A percentile compares a stretch with the other conserved stretches of the same genome.
Conservation (phyloP, 2,113 vertebrate genomes). For the Bos indicus region DNA sequence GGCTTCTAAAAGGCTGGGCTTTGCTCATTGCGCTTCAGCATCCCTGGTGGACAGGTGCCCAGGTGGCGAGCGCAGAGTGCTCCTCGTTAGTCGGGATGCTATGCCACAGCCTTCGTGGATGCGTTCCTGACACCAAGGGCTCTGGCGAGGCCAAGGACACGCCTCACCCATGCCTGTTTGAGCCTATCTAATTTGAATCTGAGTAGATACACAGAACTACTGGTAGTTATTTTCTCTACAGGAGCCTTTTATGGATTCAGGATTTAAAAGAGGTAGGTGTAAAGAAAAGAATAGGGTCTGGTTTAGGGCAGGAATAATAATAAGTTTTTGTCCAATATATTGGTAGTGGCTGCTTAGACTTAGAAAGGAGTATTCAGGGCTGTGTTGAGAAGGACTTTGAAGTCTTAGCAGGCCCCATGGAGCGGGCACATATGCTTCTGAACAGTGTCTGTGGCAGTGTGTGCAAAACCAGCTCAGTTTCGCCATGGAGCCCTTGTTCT, state of each 20-base stretch:
- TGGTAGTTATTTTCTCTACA: background rate
- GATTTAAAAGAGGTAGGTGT: background rate
- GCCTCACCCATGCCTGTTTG: background rate
- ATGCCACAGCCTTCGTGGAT: background rate
- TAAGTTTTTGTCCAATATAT: background rate
- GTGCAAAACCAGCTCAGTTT: background rate
- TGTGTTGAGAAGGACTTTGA: background rate
- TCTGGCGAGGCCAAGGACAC: background rate
- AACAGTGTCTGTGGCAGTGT: background rate
- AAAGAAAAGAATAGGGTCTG: background rate
- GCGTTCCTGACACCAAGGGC: background rate
- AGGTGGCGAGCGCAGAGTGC: background rate
- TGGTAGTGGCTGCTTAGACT: background rate
- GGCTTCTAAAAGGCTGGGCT: background rate
- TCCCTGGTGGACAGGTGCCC: background rate
- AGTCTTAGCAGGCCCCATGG: background rate
- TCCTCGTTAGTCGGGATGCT: rapidly evolving
- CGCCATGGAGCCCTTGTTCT: background rate
- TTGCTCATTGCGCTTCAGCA: background rate
- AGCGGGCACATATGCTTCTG: background rate
- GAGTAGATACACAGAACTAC: background rate
- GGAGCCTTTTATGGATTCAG: background rate
- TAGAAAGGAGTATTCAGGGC: background rate
- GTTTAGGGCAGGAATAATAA: background rate
- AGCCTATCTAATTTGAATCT: background rate